phyloP scores from a whole-genome alignment of 2,797 vertebrate species.

The Falco columbarius region DNA sequence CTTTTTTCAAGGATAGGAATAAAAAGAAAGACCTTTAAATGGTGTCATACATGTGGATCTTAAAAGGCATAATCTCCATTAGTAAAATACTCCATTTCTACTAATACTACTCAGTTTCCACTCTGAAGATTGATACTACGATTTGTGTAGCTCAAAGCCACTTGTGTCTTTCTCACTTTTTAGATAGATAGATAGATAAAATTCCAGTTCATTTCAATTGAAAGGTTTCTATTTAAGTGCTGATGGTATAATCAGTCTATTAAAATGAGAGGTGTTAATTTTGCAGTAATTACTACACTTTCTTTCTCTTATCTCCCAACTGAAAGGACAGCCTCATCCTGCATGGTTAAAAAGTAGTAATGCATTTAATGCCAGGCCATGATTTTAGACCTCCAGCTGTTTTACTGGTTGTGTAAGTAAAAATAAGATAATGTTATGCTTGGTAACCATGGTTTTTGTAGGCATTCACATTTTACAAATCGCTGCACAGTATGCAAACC shows the following conservation, averaged over 20 bases:
- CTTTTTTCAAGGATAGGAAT: neutral
- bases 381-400: conserved; percentile 82
- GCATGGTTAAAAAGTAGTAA: conserved; percentile 74
- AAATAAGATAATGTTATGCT: conserved; percentile 82
- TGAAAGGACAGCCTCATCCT: conserved; percentile 70
- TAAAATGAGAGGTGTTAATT: conserved; percentile 78
- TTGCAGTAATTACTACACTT: conserved; percentile 69
- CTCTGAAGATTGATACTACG: neutral
- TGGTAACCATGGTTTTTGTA: conserved; percentile 79
- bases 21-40: neutral
- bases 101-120: neutral
- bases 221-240: conserved; percentile 44
- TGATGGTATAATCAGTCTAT: conserved; percentile 56
- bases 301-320: conserved; percentile 43
- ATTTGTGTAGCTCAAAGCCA: conserved; percentile 20
- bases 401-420: conserved; percentile 85
- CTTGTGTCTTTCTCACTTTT: neutral
- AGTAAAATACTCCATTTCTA: neutral
- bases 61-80: neutral
- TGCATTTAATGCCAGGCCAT: conserved; percentile 73
- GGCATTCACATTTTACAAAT: conserved; percentile 82
- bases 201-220: conserved; percentile 60
- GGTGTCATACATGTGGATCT: neutral
- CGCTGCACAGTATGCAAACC: conserved; percentile 80
- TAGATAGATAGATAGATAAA: conserved; percentile 20